A percentile compares a stretch with the other conserved stretches of the same genome.
phyloP scores from a whole-genome alignment of 2,113 vertebrate genomes.

The Syngnathus scovelli region DNA sequence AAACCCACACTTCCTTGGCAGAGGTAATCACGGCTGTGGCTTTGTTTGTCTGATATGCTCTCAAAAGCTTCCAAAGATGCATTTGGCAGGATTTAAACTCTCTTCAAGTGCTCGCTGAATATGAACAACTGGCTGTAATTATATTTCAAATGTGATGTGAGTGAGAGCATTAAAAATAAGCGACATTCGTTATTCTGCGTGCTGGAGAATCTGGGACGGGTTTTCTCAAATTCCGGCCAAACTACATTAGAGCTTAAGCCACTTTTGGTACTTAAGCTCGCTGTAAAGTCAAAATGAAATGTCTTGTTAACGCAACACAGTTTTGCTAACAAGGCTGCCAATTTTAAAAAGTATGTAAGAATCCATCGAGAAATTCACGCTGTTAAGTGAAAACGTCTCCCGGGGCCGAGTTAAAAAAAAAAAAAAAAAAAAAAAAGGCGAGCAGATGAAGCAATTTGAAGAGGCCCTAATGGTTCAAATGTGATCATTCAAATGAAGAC shows the following conservation, averaged over 20 bases:
- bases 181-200: constrained; percentile 21
- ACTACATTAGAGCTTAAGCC: not conserved
- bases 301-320: too few relatives aligned
- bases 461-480: constrained; percentile 59
- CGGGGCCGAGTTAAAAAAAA: not conserved
- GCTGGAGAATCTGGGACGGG: constrained; percentile 18
- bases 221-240: constrained; percentile 31
- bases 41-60: constrained; percentile 3
- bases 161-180: constrained; percentile 9
- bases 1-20: not conserved
- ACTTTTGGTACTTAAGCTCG: too few relatives aligned
- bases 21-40: constrained; percentile 1
- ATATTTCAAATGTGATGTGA: constrained; percentile 18
- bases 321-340: too few relatives aligned
- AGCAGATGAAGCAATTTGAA: not conserved
- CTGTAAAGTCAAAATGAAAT: too few relatives aligned
- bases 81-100: constrained; percentile 1
- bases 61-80: constrained; percentile 1
- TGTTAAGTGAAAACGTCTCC: not conserved
- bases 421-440: not conserved
- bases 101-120: constrained; percentile 3
- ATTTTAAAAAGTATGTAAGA: too few relatives aligned
- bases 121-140: constrained; percentile 20
- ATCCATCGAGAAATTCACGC: not conserved
- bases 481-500: constrained; percentile 68